Conservation (phyloP, 1,140 invertebrate genomes). For the Nixonia krombeini region DNA sequence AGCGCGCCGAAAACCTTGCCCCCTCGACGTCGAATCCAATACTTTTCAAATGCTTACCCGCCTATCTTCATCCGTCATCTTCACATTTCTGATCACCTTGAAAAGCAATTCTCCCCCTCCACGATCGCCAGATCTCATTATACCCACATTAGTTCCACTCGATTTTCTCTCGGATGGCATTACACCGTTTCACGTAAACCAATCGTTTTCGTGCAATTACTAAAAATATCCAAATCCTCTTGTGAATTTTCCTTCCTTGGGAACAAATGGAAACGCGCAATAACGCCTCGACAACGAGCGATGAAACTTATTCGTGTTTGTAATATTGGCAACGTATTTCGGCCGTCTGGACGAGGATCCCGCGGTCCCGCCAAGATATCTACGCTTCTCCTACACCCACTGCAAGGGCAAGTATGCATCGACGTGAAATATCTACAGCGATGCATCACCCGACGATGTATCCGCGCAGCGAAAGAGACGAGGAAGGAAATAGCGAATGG, state of each 20-base stretch:
- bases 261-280: neutral
- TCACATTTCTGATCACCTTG: too few relatives aligned
- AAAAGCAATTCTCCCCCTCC: too few relatives aligned
- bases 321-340: conserved; percentile 37
- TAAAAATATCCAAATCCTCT: too few relatives aligned
- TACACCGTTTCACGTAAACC: too few relatives aligned
- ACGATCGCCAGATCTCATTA: too few relatives aligned
- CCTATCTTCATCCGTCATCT: too few relatives aligned
- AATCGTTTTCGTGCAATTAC: too few relatives aligned
- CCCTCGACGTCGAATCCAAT: too few relatives aligned
- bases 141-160: too few relatives aligned
- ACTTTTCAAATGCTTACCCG: too few relatives aligned
- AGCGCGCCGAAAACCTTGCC: neutral
- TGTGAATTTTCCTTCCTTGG: too few relatives aligned
- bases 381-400: conserved; percentile 9
- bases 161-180: too few relatives aligned
- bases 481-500: conserved; percentile 19
- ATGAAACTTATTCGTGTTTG: conserved; percentile 6
- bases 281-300: neutral
- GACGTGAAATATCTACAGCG: conserved; percentile 58
- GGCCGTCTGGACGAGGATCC: conserved; percentile 26
- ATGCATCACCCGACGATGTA: conserved; percentile 60
- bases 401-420: conserved; percentile 40
- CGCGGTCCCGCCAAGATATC: conserved; percentile 27
- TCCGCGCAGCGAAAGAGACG: conserved; percentile 34